Conservation (phyloP, 1,140 invertebrate genomes). For the Pogonomyrmex barbatus region DNA sequence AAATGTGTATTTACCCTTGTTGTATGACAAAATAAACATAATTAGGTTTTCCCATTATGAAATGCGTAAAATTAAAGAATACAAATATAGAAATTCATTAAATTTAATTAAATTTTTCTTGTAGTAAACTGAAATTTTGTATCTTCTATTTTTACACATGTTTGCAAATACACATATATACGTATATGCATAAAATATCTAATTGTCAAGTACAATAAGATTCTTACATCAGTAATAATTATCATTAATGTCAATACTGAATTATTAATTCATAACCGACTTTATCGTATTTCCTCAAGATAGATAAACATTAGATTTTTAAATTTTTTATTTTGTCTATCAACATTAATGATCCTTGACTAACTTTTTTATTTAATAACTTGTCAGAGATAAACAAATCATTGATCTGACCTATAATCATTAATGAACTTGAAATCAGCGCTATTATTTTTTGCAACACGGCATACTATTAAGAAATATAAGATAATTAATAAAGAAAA, state of each 20-base stretch:
- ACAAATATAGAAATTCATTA: neutral
- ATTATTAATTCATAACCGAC: neutral
- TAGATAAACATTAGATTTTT: neutral
- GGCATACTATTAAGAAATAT: neutral
- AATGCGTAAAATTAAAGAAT: neutral
- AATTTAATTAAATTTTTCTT: neutral
- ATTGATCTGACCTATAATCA: neutral
- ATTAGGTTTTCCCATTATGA: neutral
- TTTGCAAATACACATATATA: neutral
- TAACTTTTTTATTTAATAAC: neutral
- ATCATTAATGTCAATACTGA: neutral
- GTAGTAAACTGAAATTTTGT: neutral
- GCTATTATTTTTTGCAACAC: neutral
- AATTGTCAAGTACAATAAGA: neutral
- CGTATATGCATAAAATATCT: neutral
- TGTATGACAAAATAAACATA: neutral
- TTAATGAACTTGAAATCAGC: neutral
- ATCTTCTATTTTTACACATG: neutral
- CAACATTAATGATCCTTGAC: neutral
- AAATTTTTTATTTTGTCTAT: neutral
- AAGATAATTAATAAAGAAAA: neutral
- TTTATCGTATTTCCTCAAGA: neutral
- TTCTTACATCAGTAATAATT: neutral
- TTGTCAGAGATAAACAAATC: neutral
- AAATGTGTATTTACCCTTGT: neutral